phyloP scores from a whole-genome alignment of 2,888 invertebrate species.

The Bembecia ichneumoniformis region DNA sequence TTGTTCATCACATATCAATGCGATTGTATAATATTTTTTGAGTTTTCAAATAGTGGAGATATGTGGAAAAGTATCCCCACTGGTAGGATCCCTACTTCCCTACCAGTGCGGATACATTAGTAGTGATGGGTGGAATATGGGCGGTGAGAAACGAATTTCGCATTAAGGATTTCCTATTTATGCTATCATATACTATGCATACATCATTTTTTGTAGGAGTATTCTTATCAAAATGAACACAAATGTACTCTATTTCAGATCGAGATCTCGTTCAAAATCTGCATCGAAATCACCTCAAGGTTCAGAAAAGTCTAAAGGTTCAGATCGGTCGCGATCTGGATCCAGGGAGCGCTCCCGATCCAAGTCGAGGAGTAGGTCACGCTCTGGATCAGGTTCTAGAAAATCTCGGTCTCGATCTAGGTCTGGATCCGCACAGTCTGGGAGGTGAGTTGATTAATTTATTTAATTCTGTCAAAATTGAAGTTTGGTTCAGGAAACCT shows the following conservation, averaged over 20 bases:
- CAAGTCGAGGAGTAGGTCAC: slow-evolving; percentile 21
- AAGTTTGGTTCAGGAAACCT: too few relatives aligned
- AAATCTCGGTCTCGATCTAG: slow-evolving; percentile 43
- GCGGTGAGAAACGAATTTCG: too few relatives aligned
- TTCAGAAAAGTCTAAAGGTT: slow-evolving; percentile 39
- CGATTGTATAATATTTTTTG: too few relatives aligned
- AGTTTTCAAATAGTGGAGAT: too few relatives aligned
- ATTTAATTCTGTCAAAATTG: not conserved
- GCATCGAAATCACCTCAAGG: slow-evolving; percentile 51
- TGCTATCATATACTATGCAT: too few relatives aligned
- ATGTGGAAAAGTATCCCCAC: too few relatives aligned
- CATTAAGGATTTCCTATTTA: too few relatives aligned
- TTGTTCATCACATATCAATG: too few relatives aligned
- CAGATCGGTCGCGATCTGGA: slow-evolving; percentile 29
- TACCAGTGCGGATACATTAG: too few relatives aligned
- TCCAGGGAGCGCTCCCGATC: slow-evolving; percentile 20
- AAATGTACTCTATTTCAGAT: slow-evolving; percentile 19
- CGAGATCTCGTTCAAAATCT: slow-evolving; percentile 54
- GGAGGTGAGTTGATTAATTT: slow-evolving; percentile 22
- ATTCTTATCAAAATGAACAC: not conserved
- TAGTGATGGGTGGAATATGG: too few relatives aligned
- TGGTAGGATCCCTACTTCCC: too few relatives aligned
- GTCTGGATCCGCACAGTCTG: slow-evolving; percentile 39
- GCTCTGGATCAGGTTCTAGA: slow-evolving; percentile 42
- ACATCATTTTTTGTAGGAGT: too few relatives aligned